Conservation (phyloP, 1,140 invertebrate genomes). For the Megalopta genalis region DNA sequence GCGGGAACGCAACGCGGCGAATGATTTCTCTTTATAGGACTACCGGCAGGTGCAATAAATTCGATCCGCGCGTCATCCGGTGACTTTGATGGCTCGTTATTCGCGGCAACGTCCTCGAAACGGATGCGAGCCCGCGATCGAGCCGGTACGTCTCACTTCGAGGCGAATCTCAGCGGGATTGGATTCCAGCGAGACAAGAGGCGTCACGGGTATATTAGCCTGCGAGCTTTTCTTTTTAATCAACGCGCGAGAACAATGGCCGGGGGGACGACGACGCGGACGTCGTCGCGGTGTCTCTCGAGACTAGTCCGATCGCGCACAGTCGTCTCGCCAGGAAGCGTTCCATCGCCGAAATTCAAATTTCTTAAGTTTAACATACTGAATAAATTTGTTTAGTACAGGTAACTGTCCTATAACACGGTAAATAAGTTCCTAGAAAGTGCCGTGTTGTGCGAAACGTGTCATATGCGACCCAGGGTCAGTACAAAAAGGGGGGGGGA, state of each 20-base stretch:
- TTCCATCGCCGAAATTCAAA: too few relatives aligned
- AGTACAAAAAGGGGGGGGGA: too few relatives aligned
- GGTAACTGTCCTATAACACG: too few relatives aligned
- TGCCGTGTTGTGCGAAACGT: too few relatives aligned
- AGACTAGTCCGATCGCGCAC: too few relatives aligned
- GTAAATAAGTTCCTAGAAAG: too few relatives aligned
- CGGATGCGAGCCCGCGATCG: conserved; percentile 33
- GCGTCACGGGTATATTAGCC: neutral
- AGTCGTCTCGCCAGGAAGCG: too few relatives aligned
- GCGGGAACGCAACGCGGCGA: conserved; percentile 18
- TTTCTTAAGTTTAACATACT: too few relatives aligned
- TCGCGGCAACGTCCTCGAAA: conserved; percentile 54
- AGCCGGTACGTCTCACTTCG: conserved; percentile 52
- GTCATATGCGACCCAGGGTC: too few relatives aligned
- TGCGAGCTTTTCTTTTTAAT: neutral
- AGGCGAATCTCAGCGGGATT: too few relatives aligned
- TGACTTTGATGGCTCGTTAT: conserved; percentile 52
- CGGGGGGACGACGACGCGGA: too few relatives aligned
- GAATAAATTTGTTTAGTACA: too few relatives aligned
- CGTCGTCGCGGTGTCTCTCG: neutral
- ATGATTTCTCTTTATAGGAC: conserved; percentile 64
- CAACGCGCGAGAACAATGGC: conserved; percentile 6
- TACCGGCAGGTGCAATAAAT: conserved; percentile 59
- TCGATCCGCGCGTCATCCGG: conserved; percentile 47
- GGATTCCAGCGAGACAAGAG: neutral